Conservation (phyloP, 2,888 invertebrate species). For the Aphidius colemani region DNA sequence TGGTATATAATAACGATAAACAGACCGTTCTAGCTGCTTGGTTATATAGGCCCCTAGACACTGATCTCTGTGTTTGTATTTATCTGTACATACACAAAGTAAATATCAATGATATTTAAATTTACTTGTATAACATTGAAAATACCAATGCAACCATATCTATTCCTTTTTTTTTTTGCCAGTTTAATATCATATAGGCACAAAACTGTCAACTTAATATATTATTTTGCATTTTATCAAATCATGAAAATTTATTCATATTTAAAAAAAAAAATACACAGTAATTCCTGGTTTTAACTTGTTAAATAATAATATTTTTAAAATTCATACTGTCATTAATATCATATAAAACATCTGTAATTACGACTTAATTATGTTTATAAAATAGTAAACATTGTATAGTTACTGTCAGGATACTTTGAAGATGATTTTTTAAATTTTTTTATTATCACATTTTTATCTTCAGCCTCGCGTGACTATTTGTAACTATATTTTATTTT, state of each 20-base stretch:
- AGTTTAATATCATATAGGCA: conserved; percentile 35
- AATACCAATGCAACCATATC: conserved; percentile 14
- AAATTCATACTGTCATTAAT: background rate
- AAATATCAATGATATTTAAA: conserved; percentile 52
- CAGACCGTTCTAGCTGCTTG: conserved; percentile 43
- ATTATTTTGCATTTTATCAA: background rate
- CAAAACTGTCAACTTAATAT: conserved; percentile 14
- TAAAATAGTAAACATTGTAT: conserved; percentile 34
- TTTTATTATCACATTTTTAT: too few species aligned
- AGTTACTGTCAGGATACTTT: too few species aligned
- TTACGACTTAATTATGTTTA: conserved; percentile 43
- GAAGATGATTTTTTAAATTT: too few species aligned
- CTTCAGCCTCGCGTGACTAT: too few species aligned
- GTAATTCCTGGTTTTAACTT: too few species aligned
- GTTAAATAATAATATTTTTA: background rate
- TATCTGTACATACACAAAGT: conserved; percentile 22
- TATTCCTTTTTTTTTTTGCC: conserved; percentile 47
- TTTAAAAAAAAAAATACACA: too few species aligned
- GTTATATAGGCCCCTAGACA: conserved; percentile 37
- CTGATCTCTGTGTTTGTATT: background rate
- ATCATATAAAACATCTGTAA: conserved; percentile 18
- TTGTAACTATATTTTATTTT: too few species aligned
- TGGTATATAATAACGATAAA: conserved; percentile 50
- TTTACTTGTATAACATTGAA: too few species aligned
- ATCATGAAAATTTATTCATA: too few species aligned